Conservation (phyloP, 1,140 invertebrate species). For the Brachionus paranguensis region DNA sequence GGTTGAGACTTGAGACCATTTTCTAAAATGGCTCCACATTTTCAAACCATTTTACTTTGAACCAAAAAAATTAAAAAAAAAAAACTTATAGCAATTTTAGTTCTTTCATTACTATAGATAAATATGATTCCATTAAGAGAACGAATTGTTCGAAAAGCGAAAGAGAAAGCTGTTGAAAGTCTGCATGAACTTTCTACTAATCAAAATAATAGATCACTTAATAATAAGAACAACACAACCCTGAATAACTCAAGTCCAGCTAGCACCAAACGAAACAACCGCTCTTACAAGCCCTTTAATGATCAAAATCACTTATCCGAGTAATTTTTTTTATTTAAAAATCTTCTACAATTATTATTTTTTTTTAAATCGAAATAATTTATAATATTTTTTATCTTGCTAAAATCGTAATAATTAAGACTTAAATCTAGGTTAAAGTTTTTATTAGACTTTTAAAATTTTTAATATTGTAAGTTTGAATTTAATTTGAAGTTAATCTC, state of each 20-base stretch:
- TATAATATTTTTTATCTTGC: too few species aligned
- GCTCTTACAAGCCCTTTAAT: slow-evolving; percentile 31
- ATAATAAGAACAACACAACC: neutral
- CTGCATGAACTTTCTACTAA: slow-evolving; percentile 25
- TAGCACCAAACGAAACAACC: neutral
- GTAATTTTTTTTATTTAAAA: neutral
- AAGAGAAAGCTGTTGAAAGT: slow-evolving; percentile 30
- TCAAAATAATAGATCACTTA: slow-evolving; percentile 5
- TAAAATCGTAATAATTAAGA: too few species aligned
- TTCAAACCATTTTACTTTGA: too few species aligned
- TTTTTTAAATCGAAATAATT: too few species aligned
- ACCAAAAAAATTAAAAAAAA: too few species aligned
- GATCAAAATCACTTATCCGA: slow-evolving; percentile 1
- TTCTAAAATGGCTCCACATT: neutral
- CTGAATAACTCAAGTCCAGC: neutral
- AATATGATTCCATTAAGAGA: slow-evolving; percentile 32
- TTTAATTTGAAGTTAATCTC: too few species aligned
- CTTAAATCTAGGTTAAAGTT: too few species aligned
- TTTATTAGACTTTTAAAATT: too few species aligned
- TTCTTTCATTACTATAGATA: neutral
- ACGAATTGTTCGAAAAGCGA: slow-evolving; percentile 27
- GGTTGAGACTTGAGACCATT: neutral
- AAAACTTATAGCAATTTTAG: neutral
- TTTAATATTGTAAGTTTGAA: too few species aligned
- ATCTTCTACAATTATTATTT: too few species aligned